Evolutionary conservation across 92 coral and sea anemone species (phyloP).

Genomic region (Palythoa heliodiscus): DNA sequence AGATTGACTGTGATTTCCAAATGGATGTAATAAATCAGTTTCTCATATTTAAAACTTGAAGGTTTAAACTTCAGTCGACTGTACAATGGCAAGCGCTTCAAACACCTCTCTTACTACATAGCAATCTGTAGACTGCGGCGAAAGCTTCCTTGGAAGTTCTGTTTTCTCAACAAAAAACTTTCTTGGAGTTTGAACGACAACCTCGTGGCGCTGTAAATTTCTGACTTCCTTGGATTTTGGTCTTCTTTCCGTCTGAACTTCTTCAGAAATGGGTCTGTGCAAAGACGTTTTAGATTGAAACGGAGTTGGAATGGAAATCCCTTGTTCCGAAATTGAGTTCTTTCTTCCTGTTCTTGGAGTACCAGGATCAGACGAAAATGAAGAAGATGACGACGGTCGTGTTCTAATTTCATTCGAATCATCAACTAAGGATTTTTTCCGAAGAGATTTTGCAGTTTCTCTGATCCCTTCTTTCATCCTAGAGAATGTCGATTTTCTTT

Average conservation of each 20-base stretch:
- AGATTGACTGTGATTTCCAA: too few species aligned
- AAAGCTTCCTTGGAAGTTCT: conserved; percentile 4
- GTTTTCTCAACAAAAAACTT: conserved; percentile 6
- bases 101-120: not conserved
- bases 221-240: conserved; percentile 1
- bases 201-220: conserved; percentile 16
- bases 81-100: conserved; percentile 6
- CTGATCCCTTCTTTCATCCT: conserved; percentile 79
- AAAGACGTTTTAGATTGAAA: not conserved
- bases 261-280: conserved; percentile 29
- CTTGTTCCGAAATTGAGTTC: conserved; percentile 12
- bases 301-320: not conserved
- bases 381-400: conserved; percentile 7
- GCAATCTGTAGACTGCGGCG: conserved; percentile 20
- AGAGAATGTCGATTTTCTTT: conserved; percentile 68
- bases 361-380: conserved; percentile 32
- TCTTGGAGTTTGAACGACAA: conserved; percentile 24
- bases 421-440: conserved; percentile 58
- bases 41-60: not conserved
- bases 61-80: conserved; percentile 33
- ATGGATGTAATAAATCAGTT: not conserved
- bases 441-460: conserved; percentile 74
- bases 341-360: not conserved
- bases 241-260: not conserved
- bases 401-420: conserved; percentile 22